Evolutionary conservation across 2,888 invertebrate genomes (phyloP), one percentile per base, ranked within the genome.

Genomic region (Dorcus hopei): DNA sequence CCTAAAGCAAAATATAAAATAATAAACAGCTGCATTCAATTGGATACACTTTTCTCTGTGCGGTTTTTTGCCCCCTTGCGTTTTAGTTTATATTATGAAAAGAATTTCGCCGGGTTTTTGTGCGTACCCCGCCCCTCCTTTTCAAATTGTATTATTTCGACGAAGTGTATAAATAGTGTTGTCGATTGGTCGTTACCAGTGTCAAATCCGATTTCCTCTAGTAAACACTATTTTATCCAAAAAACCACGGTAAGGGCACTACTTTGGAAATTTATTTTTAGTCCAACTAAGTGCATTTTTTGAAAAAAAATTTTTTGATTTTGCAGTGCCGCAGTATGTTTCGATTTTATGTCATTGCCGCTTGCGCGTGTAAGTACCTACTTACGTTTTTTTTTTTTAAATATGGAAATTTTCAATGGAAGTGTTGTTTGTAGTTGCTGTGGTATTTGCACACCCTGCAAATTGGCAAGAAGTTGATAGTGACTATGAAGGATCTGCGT

Each of bases 351-450:
- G 41, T 53, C 49, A 52, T 58, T 58, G 58, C 52, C 49, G 49
- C 58, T 48, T 58, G 58, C 43, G 58, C 53, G 19, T 38, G 58
- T 58, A 53, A 58, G 58, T 58, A 48, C 6, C 19, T 19, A 14
- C 4, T 19, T 16, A 16, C 4, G 14, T 23, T 11, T 19, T 26
- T 38, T 38, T 26, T 39, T 6, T 7, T 14, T 39, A 42, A 38
- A 43, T 45, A n/a, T 14, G 8, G 9, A 14, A 54, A 39, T 14
- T 39, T 33, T 19, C 6, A n/a, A 45, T 14, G 9, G n/a, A 23
- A 9, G 38, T n/a, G 33, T 53, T 11, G 38, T 9, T 23, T 5
- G 26, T 49, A 58, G 58, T 58, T 47, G 53, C 38, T 33, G 53
- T 43, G 40, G 53, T 42, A 11, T 53, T 45, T 9, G 45, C 41